Evolutionary conservation across 2,797 vertebrate species (phyloP), one percentile per base, ranked within the genome.

Genomic region (Malurus splendens): DNA sequence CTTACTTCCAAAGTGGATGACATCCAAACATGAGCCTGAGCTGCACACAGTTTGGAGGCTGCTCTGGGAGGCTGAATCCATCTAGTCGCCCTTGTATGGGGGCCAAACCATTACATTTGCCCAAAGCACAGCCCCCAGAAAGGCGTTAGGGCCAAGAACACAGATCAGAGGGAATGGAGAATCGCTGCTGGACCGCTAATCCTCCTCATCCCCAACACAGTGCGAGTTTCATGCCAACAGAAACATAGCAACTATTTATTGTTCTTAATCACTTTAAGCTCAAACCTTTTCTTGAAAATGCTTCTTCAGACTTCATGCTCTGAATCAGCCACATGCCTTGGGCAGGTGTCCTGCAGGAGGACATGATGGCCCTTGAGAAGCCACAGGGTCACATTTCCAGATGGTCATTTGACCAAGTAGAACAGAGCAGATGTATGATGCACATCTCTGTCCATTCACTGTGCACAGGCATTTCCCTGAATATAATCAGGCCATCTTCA

Each of bases 281-380:
- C 33, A 38, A 86, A 23, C 16, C 24, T 33, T 10, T 32, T 12
- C 52, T 82, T 41, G 3, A 44, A 82, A 50, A 18, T 0, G 9
- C 5, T 82, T 66, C 72, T 73, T 67, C 23, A 44, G 10, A 24
- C 10, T 39, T 44, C 57, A 51, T 54, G 15, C 44, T 74, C 23
- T 19, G 38, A 32, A 44, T 20, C 44, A 67, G 15, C 20, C 60
- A 73, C 0, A 7, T 50, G 66, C 36, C 30, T 48, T 22, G 39
- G 27, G 42, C 56, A 62, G 50, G 52, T 67, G 79, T 65, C 56
- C 45, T 73, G 27, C 48, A 66, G 28, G 45, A 91, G 52, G 33
- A 33, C 60, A 39, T 0, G 0, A 18, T 28, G 67, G 7, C 51
- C 42, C 42, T 6, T 0, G 0, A 5, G 13, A 51, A 83, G 50